Conservation (phyloP, 1,140 invertebrate species). For the Pygmarrhopalites habei region DNA sequence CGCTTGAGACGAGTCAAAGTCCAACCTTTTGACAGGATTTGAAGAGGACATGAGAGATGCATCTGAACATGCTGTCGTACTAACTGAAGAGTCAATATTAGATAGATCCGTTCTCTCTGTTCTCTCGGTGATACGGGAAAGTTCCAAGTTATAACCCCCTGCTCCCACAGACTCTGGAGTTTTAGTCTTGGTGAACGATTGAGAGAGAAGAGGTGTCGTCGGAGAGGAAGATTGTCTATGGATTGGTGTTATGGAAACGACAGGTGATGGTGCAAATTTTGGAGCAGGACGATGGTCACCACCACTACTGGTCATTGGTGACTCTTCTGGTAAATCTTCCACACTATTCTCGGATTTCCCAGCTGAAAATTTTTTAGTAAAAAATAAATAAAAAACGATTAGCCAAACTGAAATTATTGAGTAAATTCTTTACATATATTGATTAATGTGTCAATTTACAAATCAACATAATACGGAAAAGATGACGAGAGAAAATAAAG, state of each 20-base stretch:
- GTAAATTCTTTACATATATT: not conserved
- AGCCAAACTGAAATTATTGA: too few relatives aligned
- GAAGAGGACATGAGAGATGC: not conserved
- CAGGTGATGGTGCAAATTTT: not conserved
- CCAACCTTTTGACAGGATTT: not conserved
- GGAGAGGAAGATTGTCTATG: constrained; percentile 9
- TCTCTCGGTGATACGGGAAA: constrained; percentile 36
- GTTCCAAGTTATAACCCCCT: constrained; percentile 24
- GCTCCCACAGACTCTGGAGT: constrained; percentile 1
- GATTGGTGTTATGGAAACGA: constrained; percentile 4
- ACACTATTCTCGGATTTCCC: constrained; percentile 24
- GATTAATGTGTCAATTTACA: not conserved
- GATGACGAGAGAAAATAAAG: too few relatives aligned
- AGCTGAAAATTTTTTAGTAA: constrained; percentile 18
- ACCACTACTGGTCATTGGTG: constrained; percentile 1
- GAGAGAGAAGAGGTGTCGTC: constrained; percentile 5
- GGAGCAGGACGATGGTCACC: not conserved
- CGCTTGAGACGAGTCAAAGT: constrained; percentile 15
- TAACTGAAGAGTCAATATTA: not conserved
- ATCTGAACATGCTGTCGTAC: not conserved
- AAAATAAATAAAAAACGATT: too few relatives aligned
- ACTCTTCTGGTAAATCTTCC: constrained; percentile 28
- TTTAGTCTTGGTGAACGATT: not conserved
- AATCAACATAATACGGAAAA: too few relatives aligned
- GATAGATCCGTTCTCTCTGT: constrained; percentile 29